A percentile compares a stretch with the other conserved stretches of the same genome.
These are phyloP conservation scores for Pecten maximus DNA, from an alignment of 2,888 invertebrate genomes.

Conservation along the genomic window DNA sequence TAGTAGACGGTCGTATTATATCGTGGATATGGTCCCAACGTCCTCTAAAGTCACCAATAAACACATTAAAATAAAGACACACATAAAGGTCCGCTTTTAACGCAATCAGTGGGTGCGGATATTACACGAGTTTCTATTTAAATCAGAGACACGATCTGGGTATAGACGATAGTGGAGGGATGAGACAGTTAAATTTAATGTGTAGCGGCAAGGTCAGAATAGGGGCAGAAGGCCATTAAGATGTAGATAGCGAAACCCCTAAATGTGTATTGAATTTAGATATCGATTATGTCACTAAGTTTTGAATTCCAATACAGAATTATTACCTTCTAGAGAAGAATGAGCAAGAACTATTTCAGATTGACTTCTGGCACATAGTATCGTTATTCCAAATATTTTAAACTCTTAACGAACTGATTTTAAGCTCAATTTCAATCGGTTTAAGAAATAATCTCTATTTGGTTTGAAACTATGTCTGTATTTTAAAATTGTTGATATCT, in stretches of 20 bases:
- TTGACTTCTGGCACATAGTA: background rate
- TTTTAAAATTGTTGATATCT: background rate
- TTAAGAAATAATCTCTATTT: background rate
- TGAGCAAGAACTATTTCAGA: background rate
- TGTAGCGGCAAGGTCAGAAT: background rate
- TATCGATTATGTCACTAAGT: background rate
- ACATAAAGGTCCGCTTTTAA: background rate
- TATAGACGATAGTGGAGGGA: background rate
- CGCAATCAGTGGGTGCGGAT: conserved; percentile 11
- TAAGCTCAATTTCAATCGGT: background rate
- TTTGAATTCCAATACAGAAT: background rate
- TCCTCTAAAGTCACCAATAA: background rate
- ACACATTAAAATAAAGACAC: conserved; percentile 18
- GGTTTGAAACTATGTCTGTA: background rate
- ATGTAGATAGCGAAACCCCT: background rate
- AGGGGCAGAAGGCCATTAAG: background rate
- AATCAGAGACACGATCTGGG: background rate
- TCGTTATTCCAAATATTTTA: background rate
- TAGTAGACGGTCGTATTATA: background rate
- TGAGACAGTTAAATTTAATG: background rate
- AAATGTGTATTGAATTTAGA: background rate
- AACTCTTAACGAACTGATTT: background rate
- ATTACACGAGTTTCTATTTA: conserved; percentile 26
- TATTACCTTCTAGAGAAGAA: too few relatives aligned
- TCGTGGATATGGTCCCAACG: background rate